Base-by-base conservation (phyloP, 2,797 vertebrate species). In the Nannoperca obscura region DNA sequence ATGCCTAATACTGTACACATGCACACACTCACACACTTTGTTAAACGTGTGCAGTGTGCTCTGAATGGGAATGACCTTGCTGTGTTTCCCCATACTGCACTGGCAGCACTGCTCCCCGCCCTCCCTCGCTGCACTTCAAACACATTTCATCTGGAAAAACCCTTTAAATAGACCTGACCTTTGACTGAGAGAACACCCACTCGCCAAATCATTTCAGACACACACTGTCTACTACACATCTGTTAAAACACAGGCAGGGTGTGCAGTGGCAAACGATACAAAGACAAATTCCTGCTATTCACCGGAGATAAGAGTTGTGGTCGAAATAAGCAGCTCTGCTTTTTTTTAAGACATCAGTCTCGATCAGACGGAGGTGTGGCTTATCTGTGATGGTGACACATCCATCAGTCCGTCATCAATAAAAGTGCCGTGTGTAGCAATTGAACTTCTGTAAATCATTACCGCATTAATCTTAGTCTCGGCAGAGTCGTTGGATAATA, bases 131-230 rank as follows among this genome's bases (percentile, higher is more conserved):
- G 61, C 80, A 89, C 93, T 92, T 93, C 90, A 91, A 92, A 91
- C 90, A 73, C 82, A 88, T 92, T 93, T 91, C 84, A 80, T 81
- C 63, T 87, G 89, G 88, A 90, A 88, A 86, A 86, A 53, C 27
- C 77, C 90, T 93, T 92, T 94, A 95, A 94, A 95, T 95, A 93
- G 92, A 88, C 22, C 5, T 65, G 89, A 92, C 91, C 89, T 94
- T 94, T 93, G 90, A 85, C 85, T 84, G 76, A 36, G 62, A 63
- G 68, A 82, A 86, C 84, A 22, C 86, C 88, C 81, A 77, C 84
- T 80, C 76, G 46, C 78, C 76, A 66, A 85, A 84, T 82, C 59
- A 42, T 81, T 85, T 83, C n/a, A 57, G 71, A 88, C 77, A 67
- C 81, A 38, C 73, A 27, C 53, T 11, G 83, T 87, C 80, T 74